A percentile compares a stretch with the other conserved stretches of the same genome.
Evolutionary conservation across 92 coral and sea anemone species (phyloP).

Genomic region (Heteractis magnifica): DNA sequence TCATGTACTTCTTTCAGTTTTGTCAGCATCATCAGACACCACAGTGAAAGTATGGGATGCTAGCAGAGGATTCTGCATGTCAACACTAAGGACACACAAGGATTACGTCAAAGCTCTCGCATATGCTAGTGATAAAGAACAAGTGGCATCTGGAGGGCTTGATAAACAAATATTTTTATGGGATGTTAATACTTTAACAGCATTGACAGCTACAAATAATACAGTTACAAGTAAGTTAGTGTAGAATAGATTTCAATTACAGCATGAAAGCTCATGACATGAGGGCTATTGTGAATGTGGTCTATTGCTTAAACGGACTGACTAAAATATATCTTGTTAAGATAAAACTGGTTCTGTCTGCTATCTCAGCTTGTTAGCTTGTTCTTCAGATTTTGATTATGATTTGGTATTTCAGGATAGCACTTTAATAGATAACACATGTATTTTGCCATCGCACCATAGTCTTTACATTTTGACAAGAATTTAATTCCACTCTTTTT

Average conservation of each 20-base stretch:
- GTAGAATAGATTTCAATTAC: neutral
- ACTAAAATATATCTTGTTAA: too few relatives aligned
- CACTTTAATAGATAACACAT: too few relatives aligned
- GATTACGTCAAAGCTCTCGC: conserved; percentile 96
- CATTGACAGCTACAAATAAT: conserved; percentile 91
- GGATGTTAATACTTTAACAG: conserved; percentile 96
- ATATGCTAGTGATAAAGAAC: conserved; percentile 81
- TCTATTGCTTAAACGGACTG: too few relatives aligned
- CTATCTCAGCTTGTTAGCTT: too few relatives aligned
- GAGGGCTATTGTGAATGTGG: too few relatives aligned
- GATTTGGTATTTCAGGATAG: too few relatives aligned
- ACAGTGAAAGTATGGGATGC: conserved; percentile 97
- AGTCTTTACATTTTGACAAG: too few relatives aligned
- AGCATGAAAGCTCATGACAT: too few relatives aligned
- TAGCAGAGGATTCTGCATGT: conserved; percentile 86
- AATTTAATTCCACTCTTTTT: too few relatives aligned
- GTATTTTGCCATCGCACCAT: too few relatives aligned
- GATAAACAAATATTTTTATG: conserved; percentile 93
- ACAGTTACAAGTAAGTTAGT: conserved; percentile 89
- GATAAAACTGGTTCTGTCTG: too few relatives aligned
- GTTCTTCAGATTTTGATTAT: too few relatives aligned
- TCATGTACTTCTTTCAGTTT: conserved; percentile 39
- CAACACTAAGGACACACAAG: conserved; percentile 89
- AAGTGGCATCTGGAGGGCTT: conserved; percentile 94
- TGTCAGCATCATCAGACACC: conserved; percentile 96